Evolutionary conservation across 2,888 invertebrate genomes (phyloP), one percentile per base, ranked within the genome.

Genomic region (Lochmaea capreae): DNA sequence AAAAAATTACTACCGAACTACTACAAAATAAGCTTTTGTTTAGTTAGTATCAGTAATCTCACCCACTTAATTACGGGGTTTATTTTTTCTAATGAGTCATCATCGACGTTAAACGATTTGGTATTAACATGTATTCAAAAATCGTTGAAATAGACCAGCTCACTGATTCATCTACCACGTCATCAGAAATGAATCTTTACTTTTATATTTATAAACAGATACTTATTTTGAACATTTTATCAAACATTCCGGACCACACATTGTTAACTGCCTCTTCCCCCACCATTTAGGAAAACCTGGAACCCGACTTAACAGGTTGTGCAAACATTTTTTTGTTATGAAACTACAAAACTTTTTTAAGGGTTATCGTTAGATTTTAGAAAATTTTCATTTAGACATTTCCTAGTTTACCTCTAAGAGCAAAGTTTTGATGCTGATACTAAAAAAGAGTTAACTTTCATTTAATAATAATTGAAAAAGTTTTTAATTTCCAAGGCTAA

Each of bases 141-240:
- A 49, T 54, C 61, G 46, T 67, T 67, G 22, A 59, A 67, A 67
- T 67, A 58, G 39, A 59, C 22, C 59, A 26, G 46, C 22, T 26
- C n/a, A 59, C 67, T 67, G 67, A 67, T 59, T 67, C 67, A 67
- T 67, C 58, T 46, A 33, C 14, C n/a, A 58, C 67, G 67, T 67
- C 67, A 67, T 57, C 26, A 54, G 67, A 59, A 18, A 46, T 49
- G 14, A 49, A 65, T 26, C 22, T 46, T 65, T 49, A n/a, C 49
- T 22, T 43, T 63, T 63, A 59, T 59, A 33, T 59, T 59, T 59
- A 59, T 59, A 63, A 63, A 63, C 63, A 63, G 46, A 63, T 18
- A 63, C 43, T 63, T 43, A 43, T 43, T 63, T 63, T 63, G 16
- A 18, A 43, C 63, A 63, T 42, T 54, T 18, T 6, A 54, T 54